phyloP scores from a whole-genome alignment of 2,113 vertebrate genomes.

The Gracilinanus agilis region DNA sequence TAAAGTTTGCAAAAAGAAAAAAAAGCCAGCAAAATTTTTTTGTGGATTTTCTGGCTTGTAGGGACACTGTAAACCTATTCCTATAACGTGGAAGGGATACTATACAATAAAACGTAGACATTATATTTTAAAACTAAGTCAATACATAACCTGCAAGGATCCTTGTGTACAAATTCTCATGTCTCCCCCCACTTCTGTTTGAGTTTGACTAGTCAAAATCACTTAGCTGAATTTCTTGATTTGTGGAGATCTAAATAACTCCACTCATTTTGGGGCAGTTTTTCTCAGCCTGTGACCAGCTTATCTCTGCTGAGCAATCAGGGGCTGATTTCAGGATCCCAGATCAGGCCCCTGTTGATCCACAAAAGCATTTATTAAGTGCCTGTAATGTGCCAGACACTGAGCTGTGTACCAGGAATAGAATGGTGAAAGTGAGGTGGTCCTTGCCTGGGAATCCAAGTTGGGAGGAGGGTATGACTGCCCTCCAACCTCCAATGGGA shows the following conservation, averaged over 20 bases:
- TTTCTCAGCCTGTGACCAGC: neutral
- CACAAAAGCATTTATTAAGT: neutral
- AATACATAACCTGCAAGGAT: neutral
- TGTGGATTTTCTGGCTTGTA: no score
- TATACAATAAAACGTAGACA: neutral
- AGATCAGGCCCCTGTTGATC: neutral
- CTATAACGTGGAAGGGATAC: no score
- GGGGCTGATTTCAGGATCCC: neutral
- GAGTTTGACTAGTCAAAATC: neutral
- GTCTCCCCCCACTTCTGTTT: neutral
- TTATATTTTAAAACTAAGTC: neutral
- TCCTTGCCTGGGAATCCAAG: neutral
- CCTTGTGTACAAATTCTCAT: neutral
- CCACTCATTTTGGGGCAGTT: neutral
- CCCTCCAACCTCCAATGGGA: neutral
- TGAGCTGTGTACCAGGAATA: neutral
- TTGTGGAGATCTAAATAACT: neutral
- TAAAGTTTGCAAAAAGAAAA: no score
- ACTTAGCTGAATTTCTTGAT: neutral
- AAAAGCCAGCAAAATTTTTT: no score
- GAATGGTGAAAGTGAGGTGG: neutral
- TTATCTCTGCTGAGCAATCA: neutral
- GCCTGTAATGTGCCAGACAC: neutral
- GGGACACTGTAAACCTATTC: no score
- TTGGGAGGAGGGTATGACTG: neutral